Evolutionary conservation across 2,113 vertebrate species (phyloP).

Genomic region (Varanus salvator): DNA sequence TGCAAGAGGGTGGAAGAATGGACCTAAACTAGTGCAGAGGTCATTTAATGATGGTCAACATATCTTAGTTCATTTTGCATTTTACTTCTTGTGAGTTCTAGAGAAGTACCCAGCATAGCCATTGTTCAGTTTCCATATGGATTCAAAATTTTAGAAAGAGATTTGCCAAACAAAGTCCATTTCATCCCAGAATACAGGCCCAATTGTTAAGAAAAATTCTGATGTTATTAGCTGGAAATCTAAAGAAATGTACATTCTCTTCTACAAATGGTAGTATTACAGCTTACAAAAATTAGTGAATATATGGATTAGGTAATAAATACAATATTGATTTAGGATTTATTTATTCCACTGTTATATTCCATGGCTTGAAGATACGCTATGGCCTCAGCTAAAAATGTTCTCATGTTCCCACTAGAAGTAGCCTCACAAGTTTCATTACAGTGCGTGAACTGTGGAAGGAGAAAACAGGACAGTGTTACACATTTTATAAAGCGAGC

Average conservation of each 20-base stretch:
- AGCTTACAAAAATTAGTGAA: conserved; percentile 7
- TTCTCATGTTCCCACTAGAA: neutral
- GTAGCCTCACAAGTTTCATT: neutral
- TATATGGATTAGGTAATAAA: conserved; percentile 51
- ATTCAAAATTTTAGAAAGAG: too few relatives aligned
- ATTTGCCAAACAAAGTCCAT: too few relatives aligned
- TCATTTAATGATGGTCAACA: too few relatives aligned
- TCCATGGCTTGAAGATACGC: conserved; percentile 31
- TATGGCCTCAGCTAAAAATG: conserved; percentile 6
- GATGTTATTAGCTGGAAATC: neutral
- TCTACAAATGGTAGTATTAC: conserved; percentile 48
- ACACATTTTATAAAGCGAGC: neutral
- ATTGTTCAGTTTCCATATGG: too few relatives aligned
- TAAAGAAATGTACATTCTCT: neutral
- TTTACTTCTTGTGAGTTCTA: too few relatives aligned
- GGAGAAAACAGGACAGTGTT: neutral
- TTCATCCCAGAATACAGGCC: neutral
- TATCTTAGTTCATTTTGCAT: too few relatives aligned
- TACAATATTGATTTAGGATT: conserved; percentile 54
- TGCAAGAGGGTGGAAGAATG: too few relatives aligned
- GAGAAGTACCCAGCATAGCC: too few relatives aligned
- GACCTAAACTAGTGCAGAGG: too few relatives aligned
- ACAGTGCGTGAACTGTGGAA: neutral
- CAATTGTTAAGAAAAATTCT: neutral
- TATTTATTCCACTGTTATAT: neutral